These are phyloP conservation scores for Amphimallon solstitiale DNA, from an alignment of 2,888 invertebrate genomes.

Conservation along the genomic window DNA sequence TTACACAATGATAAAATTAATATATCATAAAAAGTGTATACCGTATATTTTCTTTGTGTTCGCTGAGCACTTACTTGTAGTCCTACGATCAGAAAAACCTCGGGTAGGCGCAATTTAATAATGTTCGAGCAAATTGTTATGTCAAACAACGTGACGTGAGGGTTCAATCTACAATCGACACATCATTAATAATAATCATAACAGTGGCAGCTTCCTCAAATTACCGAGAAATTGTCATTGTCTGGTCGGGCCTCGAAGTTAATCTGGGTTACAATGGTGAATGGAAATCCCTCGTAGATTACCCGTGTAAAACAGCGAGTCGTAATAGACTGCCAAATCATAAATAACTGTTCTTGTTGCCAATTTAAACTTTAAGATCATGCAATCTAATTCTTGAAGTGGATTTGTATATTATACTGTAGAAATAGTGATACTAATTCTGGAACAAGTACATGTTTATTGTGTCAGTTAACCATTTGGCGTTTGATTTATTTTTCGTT, in stretches of 20 bases:
- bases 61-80: too few relatives aligned
- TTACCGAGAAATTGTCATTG: constrained; percentile 34
- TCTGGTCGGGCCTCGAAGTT: constrained; percentile 16
- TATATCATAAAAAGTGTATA: too few relatives aligned
- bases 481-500: too few relatives aligned
- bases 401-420: too few relatives aligned
- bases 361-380: too few relatives aligned
- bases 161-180: constrained; percentile 23
- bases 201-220: constrained; percentile 7
- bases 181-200: constrained; percentile 36
- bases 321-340: neutral
- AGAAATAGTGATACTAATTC: too few relatives aligned
- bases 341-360: neutral
- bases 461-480: too few relatives aligned
- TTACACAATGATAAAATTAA: too few relatives aligned
- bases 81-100: neutral
- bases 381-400: too few relatives aligned
- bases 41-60: too few relatives aligned
- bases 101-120: neutral
- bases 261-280: constrained; percentile 17
- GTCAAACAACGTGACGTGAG: constrained; percentile 15
- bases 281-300: neutral
- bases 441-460: too few relatives aligned
- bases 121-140: constrained; percentile 7
- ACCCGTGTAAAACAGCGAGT: constrained; percentile 13